Conservation (phyloP, 2,888 invertebrate genomes). For the Coenonympha arcania region DNA sequence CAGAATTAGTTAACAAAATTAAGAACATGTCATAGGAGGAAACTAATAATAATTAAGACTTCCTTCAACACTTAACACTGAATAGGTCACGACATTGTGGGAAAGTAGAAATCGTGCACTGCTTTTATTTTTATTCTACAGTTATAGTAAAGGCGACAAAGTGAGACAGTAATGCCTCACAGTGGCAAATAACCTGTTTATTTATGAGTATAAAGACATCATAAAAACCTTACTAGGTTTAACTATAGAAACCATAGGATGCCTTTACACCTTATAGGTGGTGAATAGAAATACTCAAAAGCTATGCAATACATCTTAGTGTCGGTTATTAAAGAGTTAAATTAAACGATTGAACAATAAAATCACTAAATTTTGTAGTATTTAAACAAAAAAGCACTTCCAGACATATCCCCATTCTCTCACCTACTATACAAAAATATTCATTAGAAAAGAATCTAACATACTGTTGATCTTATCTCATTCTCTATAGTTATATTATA, state of each 20-base stretch:
- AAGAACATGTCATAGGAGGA: slow-evolving; percentile 19
- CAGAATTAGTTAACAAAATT: slow-evolving; percentile 14
- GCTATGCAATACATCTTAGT: not conserved
- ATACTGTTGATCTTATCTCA: no score
- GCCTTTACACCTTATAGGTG: not conserved
- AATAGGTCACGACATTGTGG: not conserved
- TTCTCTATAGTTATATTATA: no score
- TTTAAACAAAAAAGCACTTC: not conserved
- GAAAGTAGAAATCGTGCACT: not conserved
- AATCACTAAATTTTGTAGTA: no score
- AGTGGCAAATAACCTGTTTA: not conserved
- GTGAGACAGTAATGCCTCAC: not conserved
- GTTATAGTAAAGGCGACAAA: not conserved
- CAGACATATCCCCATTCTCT: not conserved
- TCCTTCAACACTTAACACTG: slow-evolving; percentile 1
- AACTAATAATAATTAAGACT: slow-evolving; percentile 17
- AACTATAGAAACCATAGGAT: not conserved
- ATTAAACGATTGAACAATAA: no score
- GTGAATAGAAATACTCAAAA: no score
- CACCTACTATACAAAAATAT: no score
- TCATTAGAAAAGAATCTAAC: no score
- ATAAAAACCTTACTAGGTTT: not conserved
- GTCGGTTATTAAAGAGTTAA: no score
- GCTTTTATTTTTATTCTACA: not conserved
- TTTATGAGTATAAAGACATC: not conserved